These are phyloP conservation scores for Gila orcuttii DNA, from an alignment of 2,113 vertebrate species.

Conservation along the genomic window DNA sequence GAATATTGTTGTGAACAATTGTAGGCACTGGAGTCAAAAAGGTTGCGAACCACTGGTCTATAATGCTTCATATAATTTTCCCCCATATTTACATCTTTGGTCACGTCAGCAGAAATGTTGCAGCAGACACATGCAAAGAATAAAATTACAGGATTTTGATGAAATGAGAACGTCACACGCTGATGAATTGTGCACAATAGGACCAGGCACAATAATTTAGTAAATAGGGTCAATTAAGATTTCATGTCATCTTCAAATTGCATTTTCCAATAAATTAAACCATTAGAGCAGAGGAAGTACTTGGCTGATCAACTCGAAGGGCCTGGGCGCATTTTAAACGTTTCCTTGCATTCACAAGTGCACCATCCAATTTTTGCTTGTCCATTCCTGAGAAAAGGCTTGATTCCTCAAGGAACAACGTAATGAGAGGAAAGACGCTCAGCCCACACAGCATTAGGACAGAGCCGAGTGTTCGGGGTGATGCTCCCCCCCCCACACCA, in stretches of 20 bases:
- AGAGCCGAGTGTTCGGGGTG: conserved; percentile 69
- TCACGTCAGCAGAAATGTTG: neutral
- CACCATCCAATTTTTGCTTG: neutral
- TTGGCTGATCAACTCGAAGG: conserved; percentile 5
- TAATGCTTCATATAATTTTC: neutral
- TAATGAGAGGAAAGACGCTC: conserved; percentile 63
- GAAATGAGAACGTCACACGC: neutral
- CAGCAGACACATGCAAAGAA: neutral
- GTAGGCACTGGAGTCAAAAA: neutral
- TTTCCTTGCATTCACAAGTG: conserved; percentile 26
- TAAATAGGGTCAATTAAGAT: conserved; percentile 9
- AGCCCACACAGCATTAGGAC: conserved; percentile 73
- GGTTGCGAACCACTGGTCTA: neutral
- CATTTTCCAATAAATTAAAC: conserved; percentile 29
- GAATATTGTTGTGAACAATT: no score
- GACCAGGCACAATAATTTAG: conserved; percentile 13
- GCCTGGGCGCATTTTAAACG: conserved; percentile 9
- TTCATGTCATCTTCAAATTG: conserved; percentile 3
- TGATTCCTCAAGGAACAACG: conserved; percentile 70
- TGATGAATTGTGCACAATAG: conserved; percentile 21
- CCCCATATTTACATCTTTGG: neutral
- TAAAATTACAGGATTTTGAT: neutral
- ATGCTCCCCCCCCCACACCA: conserved; percentile 61
- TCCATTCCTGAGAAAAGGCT: neutral
- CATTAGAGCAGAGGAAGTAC: neutral